Evolutionary conservation across 2,113 vertebrate genomes (phyloP), one percentile per base, ranked within the genome.

Genomic region (Salvelinus sp.): DNA sequence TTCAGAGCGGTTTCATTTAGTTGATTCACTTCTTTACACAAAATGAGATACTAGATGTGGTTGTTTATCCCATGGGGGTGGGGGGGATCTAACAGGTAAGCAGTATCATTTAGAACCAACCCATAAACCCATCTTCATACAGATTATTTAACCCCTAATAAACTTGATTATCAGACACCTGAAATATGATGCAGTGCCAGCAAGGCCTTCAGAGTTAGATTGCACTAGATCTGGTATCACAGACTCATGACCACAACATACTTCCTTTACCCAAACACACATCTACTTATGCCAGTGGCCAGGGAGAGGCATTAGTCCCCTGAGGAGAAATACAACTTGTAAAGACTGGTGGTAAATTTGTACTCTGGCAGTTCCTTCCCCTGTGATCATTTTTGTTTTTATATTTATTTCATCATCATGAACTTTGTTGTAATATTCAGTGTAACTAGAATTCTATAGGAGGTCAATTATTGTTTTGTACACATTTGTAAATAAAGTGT

Each of bases 391-490:
- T 74, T 88, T 84, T 88, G 81, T 89, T 83, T 90, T 88, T 88
- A 89, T 92, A 92, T 93, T 93, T 93, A 91, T 92, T 93, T 92
- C 88, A 82, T 25, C 25, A 25, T 91, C 92, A 62, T 91, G 89
- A 87, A 88, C 86, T 88, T 91, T 91, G 89, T 92, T 92, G 92
- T 91, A 92, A 92, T 97, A 94, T 95, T 96, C 93, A 95, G 95
- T 95, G 94, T 96, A 95, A 96, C 95, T 93, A 91, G 90, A 91
- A 91, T 92, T 93, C 89, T 92, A 93, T 95, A 95, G 95, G 95
- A 96, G 95, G 95, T 97, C 96, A 97, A 95, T 98, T 97, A 97
- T 96, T 97, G 95, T 97, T 97, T 96, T 97, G 96, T 98, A 97
- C 95, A 96, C 95, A 96, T 94, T 93, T 90, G 94, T 95, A 93